Percentiles rank a stretch among this genome's conserved stretches.
phyloP scores from a whole-genome alignment of 2,797 vertebrate genomes.

The Rhinichthys osculus region DNA sequence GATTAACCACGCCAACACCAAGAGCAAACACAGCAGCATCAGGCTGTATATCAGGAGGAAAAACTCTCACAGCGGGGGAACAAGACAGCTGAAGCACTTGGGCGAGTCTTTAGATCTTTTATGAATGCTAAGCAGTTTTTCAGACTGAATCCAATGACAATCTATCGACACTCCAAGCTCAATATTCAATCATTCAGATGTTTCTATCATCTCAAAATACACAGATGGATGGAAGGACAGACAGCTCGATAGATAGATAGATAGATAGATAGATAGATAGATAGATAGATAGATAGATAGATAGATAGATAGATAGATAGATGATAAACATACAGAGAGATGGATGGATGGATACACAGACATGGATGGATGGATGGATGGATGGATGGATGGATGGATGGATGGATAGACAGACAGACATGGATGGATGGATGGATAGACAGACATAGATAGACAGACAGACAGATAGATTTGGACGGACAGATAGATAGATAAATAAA shows the following conservation, averaged over 20 bases:
- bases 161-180: not conserved
- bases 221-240: not conserved
- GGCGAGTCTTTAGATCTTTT: not conserved
- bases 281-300: rapidly evolving
- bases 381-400: rapidly evolving
- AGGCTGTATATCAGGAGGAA: slow-evolving; percentile 10
- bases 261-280: too few species aligned
- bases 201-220: not conserved
- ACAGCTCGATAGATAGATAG: not conserved
- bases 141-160: slow-evolving; percentile 51
- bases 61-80: not conserved
- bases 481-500: too few species aligned
- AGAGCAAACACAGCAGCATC: not conserved
- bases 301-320: too few species aligned
- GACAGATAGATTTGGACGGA: too few species aligned
- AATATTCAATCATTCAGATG: not conserved
- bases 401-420: too few species aligned
- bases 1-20: slow-evolving; percentile 15
- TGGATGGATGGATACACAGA: not conserved
- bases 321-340: not conserved
- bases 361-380: too few species aligned
- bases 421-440: too few species aligned
- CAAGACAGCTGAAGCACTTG: slow-evolving; percentile 24
- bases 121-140: not conserved
- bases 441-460: rapidly evolving